A percentile compares a stretch with the other conserved stretches of the same genome.
Evolutionary conservation across 2,113 vertebrate species (phyloP).

Genomic region (Silurus glanis): DNA sequence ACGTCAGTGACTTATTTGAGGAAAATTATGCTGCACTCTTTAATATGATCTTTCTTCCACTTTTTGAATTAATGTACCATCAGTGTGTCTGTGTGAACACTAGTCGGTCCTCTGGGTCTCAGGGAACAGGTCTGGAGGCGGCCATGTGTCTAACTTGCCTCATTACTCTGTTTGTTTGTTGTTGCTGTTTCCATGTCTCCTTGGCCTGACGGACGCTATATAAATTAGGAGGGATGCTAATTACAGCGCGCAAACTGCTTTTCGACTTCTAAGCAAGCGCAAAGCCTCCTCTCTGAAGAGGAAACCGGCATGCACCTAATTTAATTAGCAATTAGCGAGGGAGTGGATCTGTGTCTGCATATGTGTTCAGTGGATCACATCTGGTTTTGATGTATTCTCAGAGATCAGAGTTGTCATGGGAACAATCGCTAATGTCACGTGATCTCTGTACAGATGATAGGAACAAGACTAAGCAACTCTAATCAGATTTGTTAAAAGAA

Average conservation of each 20-base stretch:
- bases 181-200: conserved; percentile 35
- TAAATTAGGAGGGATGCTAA: conserved; percentile 54
- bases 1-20: not conserved
- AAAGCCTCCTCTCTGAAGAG: conserved; percentile 44
- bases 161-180: conserved; percentile 54
- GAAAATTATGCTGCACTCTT: not conserved
- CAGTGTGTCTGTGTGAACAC: not conserved
- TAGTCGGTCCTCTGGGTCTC: not conserved
- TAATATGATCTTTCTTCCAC: not conserved
- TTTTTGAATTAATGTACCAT: not conserved
- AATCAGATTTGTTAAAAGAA: not conserved
- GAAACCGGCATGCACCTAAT: conserved; percentile 48
- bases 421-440: not conserved
- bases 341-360: conserved; percentile 22
- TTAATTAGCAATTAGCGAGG: conserved; percentile 51
- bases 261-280: conserved; percentile 42
- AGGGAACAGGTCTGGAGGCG: conserved; percentile 15
- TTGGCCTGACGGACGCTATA: conserved; percentile 46
- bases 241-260: conserved; percentile 36
- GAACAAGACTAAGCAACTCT: not conserved
- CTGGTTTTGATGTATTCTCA: not conserved
- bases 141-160: conserved; percentile 34
- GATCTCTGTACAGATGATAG: not conserved
- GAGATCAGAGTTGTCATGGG: not conserved
- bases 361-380: not conserved